Evolutionary conservation across 2,113 vertebrate genomes (phyloP), one percentile per base, ranked within the genome.

Genomic region (Sturnira hondurensis): DNA sequence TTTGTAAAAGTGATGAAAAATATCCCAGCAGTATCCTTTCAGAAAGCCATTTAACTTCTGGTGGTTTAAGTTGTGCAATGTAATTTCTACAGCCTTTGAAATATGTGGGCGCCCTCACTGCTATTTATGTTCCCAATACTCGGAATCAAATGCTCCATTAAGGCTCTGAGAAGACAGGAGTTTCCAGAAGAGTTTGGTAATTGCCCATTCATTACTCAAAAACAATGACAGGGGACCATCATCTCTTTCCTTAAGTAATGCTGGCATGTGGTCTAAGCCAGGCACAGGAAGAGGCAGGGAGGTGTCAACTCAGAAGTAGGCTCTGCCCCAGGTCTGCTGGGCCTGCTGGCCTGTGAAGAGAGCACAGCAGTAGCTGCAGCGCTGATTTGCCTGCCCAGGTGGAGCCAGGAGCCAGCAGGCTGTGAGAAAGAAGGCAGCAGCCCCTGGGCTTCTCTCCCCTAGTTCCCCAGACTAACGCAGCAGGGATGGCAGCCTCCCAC

Each of bases 1-100:
- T 96, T 95, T 97, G 80, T 96, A 96, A 96, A 97, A 97, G 97
- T 96, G 96, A 97, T 97, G 97, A 97, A 98, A 98, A 97, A 97
- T 97, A 97, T 97, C 96, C 96, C 96, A 97, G 95, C 97, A 97
- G 96, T 96, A 88, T 96, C 95, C 97, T 91, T 95, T 97, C 94
- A 96, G 95, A 97, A 96, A 97, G 95, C 95, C 94, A 96, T 95
- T 94, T 90, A 85, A 94, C 94, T 97, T 96, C 94, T 91, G 85
- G 96, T 86, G 96, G 97, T 97, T 97, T 96, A 88, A 83, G 77
- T 96, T 91, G 90, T 97, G 94, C 89, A 93, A 88, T 92, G 54
- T 97, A 96, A 97, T 96, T 97, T 96, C 97, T 94, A 47, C 96
- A 93, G 95, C 88, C 96, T 97, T 93, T 98, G 93, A 97, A 96